Conservation (phyloP, 2,113 vertebrate species). For the Thalassarche chlororhynchos region DNA sequence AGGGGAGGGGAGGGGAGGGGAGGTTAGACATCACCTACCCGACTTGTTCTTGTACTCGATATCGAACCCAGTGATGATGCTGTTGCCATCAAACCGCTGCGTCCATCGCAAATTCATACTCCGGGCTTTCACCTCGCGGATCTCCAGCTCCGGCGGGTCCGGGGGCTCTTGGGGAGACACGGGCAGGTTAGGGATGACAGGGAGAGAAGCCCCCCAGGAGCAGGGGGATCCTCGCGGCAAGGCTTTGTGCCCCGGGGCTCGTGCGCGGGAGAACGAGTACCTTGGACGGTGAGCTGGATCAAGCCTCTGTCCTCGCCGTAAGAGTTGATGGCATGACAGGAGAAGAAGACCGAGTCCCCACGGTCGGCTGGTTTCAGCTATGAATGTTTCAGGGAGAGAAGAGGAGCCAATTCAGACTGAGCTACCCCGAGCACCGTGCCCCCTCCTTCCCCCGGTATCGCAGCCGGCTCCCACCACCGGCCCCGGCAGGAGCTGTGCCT, state of each 20-base stretch:
- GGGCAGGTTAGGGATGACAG: neutral
- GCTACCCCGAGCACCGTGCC: fast-evolving
- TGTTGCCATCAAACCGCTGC: conserved; percentile 96
- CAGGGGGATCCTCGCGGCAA: fast-evolving
- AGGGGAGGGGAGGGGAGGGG: no score
- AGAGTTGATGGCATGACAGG: conserved; percentile 98
- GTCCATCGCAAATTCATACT: conserved; percentile 99
- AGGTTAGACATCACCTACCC: conserved; percentile 63
- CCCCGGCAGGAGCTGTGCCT: fast-evolving
- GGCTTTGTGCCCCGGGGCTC: fast-evolving
- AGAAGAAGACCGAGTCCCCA: conserved; percentile 98
- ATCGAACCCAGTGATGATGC: conserved; percentile 97
- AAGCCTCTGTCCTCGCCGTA: conserved; percentile 97
- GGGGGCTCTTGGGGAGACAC: conserved; percentile 86
- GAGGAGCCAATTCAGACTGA: neutral
- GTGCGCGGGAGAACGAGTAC: neutral
- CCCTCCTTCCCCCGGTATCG: fast-evolving
- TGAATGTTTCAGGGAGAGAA: neutral
- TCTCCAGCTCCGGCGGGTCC: conserved; percentile 94
- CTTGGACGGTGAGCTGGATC: conserved; percentile 99
- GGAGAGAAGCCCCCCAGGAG: neutral
- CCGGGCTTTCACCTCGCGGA: conserved; percentile 95
- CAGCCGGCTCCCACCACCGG: neutral
- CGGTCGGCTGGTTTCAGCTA: conserved; percentile 96
- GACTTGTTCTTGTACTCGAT: conserved; percentile 99